These are phyloP conservation scores for Brachypalpus laphriformis DNA, from an alignment of 2,888 invertebrate species.

Conservation along the genomic window DNA sequence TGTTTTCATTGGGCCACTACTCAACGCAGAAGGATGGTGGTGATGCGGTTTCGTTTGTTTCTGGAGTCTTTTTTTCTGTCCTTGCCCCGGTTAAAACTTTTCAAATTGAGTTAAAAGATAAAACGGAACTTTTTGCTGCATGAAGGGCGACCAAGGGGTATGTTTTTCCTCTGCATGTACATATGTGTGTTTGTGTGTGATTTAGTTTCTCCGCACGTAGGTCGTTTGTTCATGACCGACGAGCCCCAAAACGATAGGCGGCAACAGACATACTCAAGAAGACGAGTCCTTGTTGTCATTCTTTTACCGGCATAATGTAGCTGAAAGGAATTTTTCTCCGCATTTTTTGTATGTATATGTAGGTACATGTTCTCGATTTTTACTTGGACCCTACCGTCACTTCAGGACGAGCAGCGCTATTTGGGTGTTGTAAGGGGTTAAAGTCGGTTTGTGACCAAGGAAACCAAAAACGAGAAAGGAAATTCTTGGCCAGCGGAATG, in stretches of 20 bases:
- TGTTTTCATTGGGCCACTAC: constrained; percentile 51
- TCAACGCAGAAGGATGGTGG: constrained; percentile 41
- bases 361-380: constrained; percentile 13
- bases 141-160: constrained; percentile 56
- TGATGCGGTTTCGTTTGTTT: constrained; percentile 65
- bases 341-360: not conserved
- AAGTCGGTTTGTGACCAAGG: constrained; percentile 27
- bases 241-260: constrained; percentile 46
- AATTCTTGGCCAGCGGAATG: constrained; percentile 50
- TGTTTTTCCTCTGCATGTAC: not conserved
- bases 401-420: not conserved
- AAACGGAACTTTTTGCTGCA: constrained; percentile 73
- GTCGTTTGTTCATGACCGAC: constrained; percentile 58
- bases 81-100: constrained; percentile 71
- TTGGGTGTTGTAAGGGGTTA: constrained; percentile 39
- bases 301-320: constrained; percentile 54
- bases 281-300: constrained; percentile 65
- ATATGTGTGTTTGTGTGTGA: constrained; percentile 27
- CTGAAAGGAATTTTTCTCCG: constrained; percentile 50
- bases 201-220: constrained; percentile 67
- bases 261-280: constrained; percentile 56
- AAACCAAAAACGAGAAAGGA: constrained; percentile 15
- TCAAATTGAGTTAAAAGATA: constrained; percentile 74
- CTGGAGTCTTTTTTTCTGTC: constrained; percentile 52
- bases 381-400: constrained; percentile 15